phyloP scores from a whole-genome alignment of 2,888 invertebrate genomes.

The Buathra laborator region DNA sequence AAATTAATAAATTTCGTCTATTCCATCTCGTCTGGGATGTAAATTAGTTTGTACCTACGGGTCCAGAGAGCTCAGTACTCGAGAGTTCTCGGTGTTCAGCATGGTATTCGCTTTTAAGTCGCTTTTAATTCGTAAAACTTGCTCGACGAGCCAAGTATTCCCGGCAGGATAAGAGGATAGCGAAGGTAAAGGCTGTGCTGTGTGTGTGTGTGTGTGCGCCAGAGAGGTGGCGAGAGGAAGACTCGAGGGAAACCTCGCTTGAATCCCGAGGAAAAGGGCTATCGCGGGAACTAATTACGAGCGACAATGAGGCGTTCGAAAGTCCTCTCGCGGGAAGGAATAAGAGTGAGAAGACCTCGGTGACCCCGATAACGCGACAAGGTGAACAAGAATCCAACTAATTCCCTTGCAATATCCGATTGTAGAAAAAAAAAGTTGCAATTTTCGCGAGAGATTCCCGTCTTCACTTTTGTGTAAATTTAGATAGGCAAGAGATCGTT shows the following conservation, averaged over 20 bases:
- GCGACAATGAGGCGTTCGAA: slow-evolving; percentile 63
- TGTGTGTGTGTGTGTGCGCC: slow-evolving; percentile 13
- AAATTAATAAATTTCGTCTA: too few species aligned
- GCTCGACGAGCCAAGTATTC: slow-evolving; percentile 47
- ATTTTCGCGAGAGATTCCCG: too few species aligned
- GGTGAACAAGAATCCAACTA: not conserved
- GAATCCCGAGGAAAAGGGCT: slow-evolving; percentile 58
- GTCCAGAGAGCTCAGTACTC: too few species aligned
- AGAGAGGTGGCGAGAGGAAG: slow-evolving; percentile 25
- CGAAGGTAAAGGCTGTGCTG: slow-evolving; percentile 14
- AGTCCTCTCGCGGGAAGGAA: slow-evolving; percentile 19
- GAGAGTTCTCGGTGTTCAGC: slow-evolving; percentile 22
- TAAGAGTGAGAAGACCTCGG: slow-evolving; percentile 23
- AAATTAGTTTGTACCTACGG: too few species aligned
- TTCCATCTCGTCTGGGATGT: too few species aligned
- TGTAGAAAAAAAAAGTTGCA: too few species aligned
- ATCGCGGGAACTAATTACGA: slow-evolving; percentile 65
- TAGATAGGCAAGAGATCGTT: too few species aligned
- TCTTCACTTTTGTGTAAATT: too few species aligned
- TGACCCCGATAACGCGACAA: slow-evolving; percentile 58
- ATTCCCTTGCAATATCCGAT: too few species aligned
- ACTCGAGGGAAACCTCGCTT: slow-evolving; percentile 22
- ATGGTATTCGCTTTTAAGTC: slow-evolving; percentile 37
- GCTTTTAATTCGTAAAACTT: slow-evolving; percentile 65
- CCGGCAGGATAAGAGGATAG: slow-evolving; percentile 43